Conservation (phyloP, 2,797 vertebrate genomes). For the Botia almorhae region DNA sequence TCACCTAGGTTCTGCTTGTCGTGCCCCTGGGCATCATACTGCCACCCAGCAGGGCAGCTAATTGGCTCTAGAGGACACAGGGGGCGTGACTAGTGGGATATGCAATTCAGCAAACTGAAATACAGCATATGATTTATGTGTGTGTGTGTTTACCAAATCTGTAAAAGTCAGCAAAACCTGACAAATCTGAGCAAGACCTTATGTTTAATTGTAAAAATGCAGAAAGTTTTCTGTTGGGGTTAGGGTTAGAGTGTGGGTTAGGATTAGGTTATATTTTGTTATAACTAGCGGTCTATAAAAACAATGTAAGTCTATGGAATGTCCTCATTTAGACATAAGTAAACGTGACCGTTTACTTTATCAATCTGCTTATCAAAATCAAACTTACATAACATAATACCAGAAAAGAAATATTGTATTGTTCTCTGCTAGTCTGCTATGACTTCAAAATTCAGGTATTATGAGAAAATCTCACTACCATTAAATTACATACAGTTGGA, state of each 20-base stretch:
- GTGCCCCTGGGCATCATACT: slow-evolving; percentile 83
- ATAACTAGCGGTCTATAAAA: too few species aligned
- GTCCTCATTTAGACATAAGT: too few species aligned
- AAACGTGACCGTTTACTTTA: background rate
- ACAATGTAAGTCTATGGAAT: too few species aligned
- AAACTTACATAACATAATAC: slow-evolving; percentile 3
- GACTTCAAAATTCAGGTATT: background rate
- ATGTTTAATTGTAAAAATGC: too few species aligned
- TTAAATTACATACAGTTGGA: background rate
- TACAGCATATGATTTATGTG: slow-evolving; percentile 20
- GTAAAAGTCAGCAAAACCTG: too few species aligned
- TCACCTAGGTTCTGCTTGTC: slow-evolving; percentile 77
- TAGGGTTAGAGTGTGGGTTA: too few species aligned
- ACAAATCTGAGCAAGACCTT: too few species aligned
- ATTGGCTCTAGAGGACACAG: slow-evolving; percentile 78
- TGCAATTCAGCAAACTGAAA: slow-evolving; percentile 47
- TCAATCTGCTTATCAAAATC: slow-evolving; percentile 23
- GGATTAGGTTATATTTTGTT: too few species aligned
- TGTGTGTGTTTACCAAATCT: background rate
- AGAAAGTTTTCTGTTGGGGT: too few species aligned
- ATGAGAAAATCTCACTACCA: background rate
- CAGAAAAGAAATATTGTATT: slow-evolving; percentile 1
- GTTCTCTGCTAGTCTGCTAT: background rate
- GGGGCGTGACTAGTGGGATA: slow-evolving; percentile 51
- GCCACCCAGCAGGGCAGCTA: slow-evolving; percentile 84